phyloP scores from a whole-genome alignment of 37 sponge, comb jelly and placozoan species.

The Diacarnus erythraeanus region DNA sequence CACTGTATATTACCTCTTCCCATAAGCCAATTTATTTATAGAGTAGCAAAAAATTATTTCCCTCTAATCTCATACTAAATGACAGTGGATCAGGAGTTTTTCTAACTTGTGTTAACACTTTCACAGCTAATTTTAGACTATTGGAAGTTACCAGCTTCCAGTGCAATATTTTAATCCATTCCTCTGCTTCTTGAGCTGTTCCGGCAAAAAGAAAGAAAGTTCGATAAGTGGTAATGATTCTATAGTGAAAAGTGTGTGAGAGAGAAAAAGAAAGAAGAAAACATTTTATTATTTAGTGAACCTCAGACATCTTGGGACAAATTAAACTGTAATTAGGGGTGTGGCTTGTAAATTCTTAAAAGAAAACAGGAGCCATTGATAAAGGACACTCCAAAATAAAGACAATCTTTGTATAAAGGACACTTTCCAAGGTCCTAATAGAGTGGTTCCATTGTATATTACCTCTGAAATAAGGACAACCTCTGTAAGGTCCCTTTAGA shows the following conservation, averaged over 20 bases:
- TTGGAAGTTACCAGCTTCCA: constrained; percentile 71
- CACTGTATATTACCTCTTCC: too few relatives aligned
- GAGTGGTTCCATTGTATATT: too few relatives aligned
- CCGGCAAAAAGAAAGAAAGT: constrained; percentile 64
- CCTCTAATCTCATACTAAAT: neutral
- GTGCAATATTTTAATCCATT: constrained; percentile 68
- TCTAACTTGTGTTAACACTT: too few relatives aligned
- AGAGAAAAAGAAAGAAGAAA: neutral
- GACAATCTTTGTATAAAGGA: neutral
- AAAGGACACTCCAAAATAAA: neutral
- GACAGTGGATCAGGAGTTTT: too few relatives aligned
- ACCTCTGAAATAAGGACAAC: too few relatives aligned
- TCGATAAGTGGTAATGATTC: constrained; percentile 43
- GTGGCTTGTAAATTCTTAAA: too few relatives aligned
- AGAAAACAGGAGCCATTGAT: neutral
- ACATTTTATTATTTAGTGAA: too few relatives aligned
- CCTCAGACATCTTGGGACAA: too few relatives aligned
- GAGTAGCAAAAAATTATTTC: neutral
- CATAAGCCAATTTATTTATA: neutral
- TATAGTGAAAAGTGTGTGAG: constrained; percentile 7
- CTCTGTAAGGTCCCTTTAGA: too few relatives aligned
- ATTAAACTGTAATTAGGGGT: too few relatives aligned
- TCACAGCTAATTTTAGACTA: too few relatives aligned
- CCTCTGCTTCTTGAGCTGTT: constrained; percentile 57
- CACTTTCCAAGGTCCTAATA: too few relatives aligned